phyloP scores from a whole-genome alignment of 2,113 vertebrate species.

The Circaetus cinerascens region DNA sequence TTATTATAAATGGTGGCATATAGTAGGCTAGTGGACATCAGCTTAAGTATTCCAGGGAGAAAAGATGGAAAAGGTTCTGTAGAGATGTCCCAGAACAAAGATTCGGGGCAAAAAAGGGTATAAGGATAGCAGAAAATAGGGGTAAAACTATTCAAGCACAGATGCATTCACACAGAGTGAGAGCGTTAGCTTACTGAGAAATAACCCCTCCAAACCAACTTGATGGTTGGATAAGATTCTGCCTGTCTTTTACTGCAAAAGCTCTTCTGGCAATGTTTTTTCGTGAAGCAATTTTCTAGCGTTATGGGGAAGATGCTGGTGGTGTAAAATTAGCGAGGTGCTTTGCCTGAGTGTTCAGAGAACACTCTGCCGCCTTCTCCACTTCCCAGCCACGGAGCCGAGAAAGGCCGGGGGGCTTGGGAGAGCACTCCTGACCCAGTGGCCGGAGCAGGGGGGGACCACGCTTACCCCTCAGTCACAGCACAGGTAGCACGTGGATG shows the following conservation, averaged over 20 bases:
- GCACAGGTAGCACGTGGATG: rapidly evolving
- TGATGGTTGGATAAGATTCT: neutral
- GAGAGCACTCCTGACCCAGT: rapidly evolving
- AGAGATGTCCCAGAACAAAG: neutral
- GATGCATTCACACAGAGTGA: neutral
- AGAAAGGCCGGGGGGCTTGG: neutral
- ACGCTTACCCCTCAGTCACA: neutral
- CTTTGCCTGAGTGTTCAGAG: neutral
- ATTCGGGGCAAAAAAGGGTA: neutral
- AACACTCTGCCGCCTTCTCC: neutral
- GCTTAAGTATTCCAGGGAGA: neutral
- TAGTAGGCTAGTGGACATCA: neutral
- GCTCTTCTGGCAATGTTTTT: neutral
- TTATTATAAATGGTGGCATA: neutral
- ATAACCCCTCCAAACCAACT: neutral
- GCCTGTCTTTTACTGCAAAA: neutral
- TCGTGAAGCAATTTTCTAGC: neutral
- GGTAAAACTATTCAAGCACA: neutral
- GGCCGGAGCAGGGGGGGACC: rapidly evolving
- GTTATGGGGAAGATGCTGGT: neutral
- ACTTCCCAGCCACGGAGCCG: neutral
- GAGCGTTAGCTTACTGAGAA: neutral
- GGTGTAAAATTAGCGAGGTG: neutral
- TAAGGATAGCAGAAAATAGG: neutral
- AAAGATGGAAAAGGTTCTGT: neutral